Percentiles rank a stretch among this genome's conserved stretches.
Conservation (phyloP, 2,888 invertebrate species). For the Ornithoptera priamus region DNA sequence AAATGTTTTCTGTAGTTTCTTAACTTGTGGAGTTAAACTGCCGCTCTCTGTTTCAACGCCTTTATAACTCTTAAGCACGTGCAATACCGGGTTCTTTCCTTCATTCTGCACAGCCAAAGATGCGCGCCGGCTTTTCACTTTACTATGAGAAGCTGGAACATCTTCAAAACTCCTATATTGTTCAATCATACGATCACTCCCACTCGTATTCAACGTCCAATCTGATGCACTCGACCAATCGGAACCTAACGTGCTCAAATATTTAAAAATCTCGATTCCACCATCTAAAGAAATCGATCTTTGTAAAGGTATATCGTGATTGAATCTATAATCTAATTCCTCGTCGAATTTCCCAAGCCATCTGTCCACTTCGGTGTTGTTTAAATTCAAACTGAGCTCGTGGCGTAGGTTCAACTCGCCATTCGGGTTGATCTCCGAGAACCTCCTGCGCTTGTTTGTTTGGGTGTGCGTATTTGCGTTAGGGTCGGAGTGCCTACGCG, state of each 20-base stretch:
- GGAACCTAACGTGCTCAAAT: constrained; percentile 57
- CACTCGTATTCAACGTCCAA: constrained; percentile 60
- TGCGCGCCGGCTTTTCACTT: constrained; percentile 68
- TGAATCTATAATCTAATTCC: constrained; percentile 47
- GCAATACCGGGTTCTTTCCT: constrained; percentile 50
- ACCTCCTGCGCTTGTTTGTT: constrained; percentile 40
- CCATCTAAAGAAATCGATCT: constrained; percentile 66
- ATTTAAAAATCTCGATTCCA: constrained; percentile 62
- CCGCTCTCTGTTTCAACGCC: constrained; percentile 50
- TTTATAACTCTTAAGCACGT: constrained; percentile 59
- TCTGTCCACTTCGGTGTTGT: constrained; percentile 53
- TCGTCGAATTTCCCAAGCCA: constrained; percentile 67
- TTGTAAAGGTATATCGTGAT: constrained; percentile 60
- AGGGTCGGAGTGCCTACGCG: constrained; percentile 31
- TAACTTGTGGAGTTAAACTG: constrained; percentile 57
- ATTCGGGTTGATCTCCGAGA: constrained; percentile 48
- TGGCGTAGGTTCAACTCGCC: constrained; percentile 61
- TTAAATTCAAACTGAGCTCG: constrained; percentile 59
- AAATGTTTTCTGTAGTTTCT: constrained; percentile 58
- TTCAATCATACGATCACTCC: constrained; percentile 41
- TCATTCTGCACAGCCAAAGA: constrained; percentile 53
- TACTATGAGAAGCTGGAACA: constrained; percentile 64
- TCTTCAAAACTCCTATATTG: constrained; percentile 66
- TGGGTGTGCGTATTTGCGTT: constrained; percentile 30
- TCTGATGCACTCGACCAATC: constrained; percentile 53